Conservation (phyloP, 2,888 invertebrate species). For the Sphaeridia pumilis region DNA sequence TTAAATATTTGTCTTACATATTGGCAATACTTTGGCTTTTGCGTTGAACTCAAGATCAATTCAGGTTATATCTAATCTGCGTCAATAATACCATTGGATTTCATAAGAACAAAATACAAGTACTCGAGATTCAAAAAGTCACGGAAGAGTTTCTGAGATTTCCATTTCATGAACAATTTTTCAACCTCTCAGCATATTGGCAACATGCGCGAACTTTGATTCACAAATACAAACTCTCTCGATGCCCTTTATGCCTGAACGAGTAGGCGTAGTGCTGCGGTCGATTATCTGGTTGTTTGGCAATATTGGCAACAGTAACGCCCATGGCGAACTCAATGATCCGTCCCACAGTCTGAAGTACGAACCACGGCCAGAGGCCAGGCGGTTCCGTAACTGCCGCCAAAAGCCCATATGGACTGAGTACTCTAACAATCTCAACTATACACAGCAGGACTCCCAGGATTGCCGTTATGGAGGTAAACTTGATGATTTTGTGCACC, state of each 20-base stretch:
- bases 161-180: no score
- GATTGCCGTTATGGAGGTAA: conserved; percentile 46
- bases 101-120: no score
- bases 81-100: no score
- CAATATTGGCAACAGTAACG: conserved; percentile 47
- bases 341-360: conserved; percentile 46
- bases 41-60: no score
- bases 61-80: no score
- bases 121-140: no score
- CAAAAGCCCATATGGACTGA: conserved; percentile 45
- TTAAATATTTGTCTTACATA: no score
- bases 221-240: conserved; percentile 41
- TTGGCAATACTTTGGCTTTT: no score
- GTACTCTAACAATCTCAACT: conserved; percentile 44
- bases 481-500: conserved; percentile 44
- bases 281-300: conserved; percentile 45
- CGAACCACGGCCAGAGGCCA: conserved; percentile 47
- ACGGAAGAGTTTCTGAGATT: no score
- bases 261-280: conserved; percentile 38
- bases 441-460: conserved; percentile 46
- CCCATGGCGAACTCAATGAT: conserved; percentile 39
- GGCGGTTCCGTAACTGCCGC: conserved; percentile 36
- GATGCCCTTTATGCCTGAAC: conserved; percentile 39
- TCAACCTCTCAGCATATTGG: no score
- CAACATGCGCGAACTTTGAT: no score